Conservation (phyloP, 2,888 invertebrate genomes). For the Leptinotarsa juncta region DNA sequence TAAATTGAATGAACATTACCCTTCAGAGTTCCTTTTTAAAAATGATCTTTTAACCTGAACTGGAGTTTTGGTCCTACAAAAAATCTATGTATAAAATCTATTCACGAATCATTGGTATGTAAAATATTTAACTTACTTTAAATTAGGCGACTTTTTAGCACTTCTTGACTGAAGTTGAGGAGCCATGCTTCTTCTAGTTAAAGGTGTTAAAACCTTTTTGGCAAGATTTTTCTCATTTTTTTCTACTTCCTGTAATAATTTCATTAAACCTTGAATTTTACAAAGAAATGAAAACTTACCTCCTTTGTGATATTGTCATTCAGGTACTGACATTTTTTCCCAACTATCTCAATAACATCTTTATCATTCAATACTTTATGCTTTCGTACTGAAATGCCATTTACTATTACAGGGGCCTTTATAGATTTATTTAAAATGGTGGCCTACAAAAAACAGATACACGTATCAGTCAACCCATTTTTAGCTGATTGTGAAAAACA, state of each 20-base stretch:
- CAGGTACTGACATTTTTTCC: conserved; percentile 47
- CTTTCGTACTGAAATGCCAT: conserved; percentile 60
- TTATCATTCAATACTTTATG: conserved; percentile 65
- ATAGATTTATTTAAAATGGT: conserved; percentile 66
- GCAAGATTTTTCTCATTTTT: neutral
- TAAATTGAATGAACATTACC: conserved; percentile 5
- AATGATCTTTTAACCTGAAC: conserved; percentile 1
- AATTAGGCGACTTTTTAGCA: conserved; percentile 9
- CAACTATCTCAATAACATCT: conserved; percentile 62
- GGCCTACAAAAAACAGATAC: conserved; percentile 60
- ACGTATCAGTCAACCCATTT: too few species aligned
- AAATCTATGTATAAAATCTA: neutral
- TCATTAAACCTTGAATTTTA: neutral
- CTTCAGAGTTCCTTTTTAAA: conserved; percentile 13
- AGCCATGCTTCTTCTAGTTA: conserved; percentile 15
- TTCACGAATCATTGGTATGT: neutral
- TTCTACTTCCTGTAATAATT: conserved; percentile 20
- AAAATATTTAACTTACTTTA: conserved; percentile 1
- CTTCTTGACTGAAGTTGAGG: conserved; percentile 16
- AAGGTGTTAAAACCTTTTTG: conserved; percentile 5
- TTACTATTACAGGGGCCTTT: conserved; percentile 64
- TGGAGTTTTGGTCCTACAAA: conserved; percentile 23
- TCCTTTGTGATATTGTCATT: conserved; percentile 38
- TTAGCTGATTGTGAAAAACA: too few species aligned
- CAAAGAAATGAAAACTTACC: conserved; percentile 20